Evolutionary conservation across 2,113 vertebrate species (phyloP), one percentile per base, ranked within the genome.

Genomic region (Spilogale gracilis): DNA sequence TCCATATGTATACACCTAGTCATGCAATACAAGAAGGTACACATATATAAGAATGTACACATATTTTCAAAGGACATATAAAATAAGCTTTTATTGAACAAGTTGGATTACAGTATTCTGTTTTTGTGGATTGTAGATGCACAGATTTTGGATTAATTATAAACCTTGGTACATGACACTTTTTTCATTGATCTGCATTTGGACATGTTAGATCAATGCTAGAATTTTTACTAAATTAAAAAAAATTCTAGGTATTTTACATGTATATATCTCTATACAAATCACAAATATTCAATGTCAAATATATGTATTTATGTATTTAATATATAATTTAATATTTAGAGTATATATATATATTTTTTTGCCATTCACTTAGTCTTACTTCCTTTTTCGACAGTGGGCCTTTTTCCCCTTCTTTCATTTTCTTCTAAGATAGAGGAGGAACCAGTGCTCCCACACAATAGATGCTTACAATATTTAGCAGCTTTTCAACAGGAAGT

Each of bases 201-300:
- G 45, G 20, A 48, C 67, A 74, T 87, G 32, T 81, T 32, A 60
- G 17, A 94, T 81, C 14, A 67, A 78, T 63, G 83, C 81, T 96
- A 93, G 65, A 92, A 56, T 86, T 92, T 96, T 87, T 45, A 88
- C 13, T 65, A 83, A 94, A 83, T 86, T 89, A 65, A 48, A 80
- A 89, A 50, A 45, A 27, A 11, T 63, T 86, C 11, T 82, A 25
- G 9, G 9, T 48, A 30, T 76, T 93, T 96, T 65, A 54, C 12
- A 80, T 13, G 2, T 79, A 52, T 84, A 23, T 84, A 18, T 32
- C 38, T 65, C 60, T 95, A 25, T 83, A 67, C 69, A 95, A 94
- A 74, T 91, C n/a, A 76, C 11, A 74, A 89, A 4, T 73, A 50
- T 84, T 93, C 23, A 58, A 1, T 45, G 16, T 65, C 6, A 17